Conservation (phyloP, 2,797 vertebrate genomes). For the Thripadectes ignobilis region DNA sequence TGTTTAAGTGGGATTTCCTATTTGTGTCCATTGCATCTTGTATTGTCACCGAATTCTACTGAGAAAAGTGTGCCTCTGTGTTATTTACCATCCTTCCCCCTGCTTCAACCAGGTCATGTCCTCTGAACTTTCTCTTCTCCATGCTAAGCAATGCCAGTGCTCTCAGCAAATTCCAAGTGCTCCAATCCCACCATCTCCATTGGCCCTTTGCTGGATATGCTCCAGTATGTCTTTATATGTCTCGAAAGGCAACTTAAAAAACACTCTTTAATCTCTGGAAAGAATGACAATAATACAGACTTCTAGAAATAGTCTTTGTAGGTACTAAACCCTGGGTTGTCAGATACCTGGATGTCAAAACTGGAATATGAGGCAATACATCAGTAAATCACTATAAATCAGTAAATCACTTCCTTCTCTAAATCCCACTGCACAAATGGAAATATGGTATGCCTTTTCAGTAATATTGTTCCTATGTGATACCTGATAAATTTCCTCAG, state of each 20-base stretch:
- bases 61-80: not conserved
- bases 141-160: not conserved
- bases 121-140: not conserved
- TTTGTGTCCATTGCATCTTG: not conserved
- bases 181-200: not conserved
- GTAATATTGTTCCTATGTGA: fast-evolving
- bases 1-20: not conserved
- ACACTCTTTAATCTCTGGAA: not conserved
- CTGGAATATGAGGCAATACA: not conserved
- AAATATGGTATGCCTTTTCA: not conserved
- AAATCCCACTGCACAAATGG: not conserved
- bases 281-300: not conserved
- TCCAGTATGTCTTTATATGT: not conserved
- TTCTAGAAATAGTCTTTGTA: not conserved
- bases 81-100: not conserved
- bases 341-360: not conserved
- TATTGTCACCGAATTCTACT: not conserved
- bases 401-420: not conserved
- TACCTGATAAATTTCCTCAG: not conserved
- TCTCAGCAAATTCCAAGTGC: not conserved
- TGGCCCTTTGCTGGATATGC: not conserved
- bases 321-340: not conserved
- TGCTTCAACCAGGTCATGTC: not conserved
- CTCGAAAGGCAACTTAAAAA: not conserved
- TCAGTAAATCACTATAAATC: not conserved